Evolutionary conservation across 2,113 vertebrate species (phyloP), one percentile per base, ranked within the genome.

Genomic region (Malurus elegans): DNA sequence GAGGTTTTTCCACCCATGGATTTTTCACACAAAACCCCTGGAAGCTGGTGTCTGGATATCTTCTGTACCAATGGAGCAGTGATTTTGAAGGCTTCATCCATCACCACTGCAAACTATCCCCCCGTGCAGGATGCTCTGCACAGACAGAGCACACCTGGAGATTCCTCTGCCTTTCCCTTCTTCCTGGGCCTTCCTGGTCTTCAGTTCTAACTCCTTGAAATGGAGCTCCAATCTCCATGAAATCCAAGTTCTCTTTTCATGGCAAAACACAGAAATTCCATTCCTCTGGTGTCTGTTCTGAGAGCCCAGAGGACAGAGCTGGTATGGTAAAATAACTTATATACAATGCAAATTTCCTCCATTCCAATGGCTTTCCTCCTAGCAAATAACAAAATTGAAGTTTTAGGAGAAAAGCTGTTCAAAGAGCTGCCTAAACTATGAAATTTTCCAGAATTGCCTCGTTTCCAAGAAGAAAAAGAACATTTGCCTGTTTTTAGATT

Each of bases 381-480:
- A 40, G 48, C n/a, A 79, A 92, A 76, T 38, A 88, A 40, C 6
- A 4, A 93, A 87, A 93, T 34, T 8, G 25, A 74, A 86, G 45
- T 90, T 97, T 84, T 54, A 71, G 21, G 51, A 80, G 82, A 88
- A 78, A 79, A 94, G 56, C 75, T 93, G 82, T 42, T 83, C 84
- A 64, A 92, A 82, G 71, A 83, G 69, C 48, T 81, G 72, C 82
- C 86, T 78, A 62, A 96, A 96, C 95, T 86, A 86, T 42, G 72
- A 96, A 95, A 64, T 82, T 96, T 96, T 93, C 93, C 40, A 13
- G 86, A 95, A 94, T 61, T 64, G 82, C 79, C 72, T 78, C 25
- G 69, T 88, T 96, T 96, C 94, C 94, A 95, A 96, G 93, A 94
- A 95, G 93, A 88, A 93, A 90, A 93, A 96, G 92, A 96, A 94